phyloP scores from a whole-genome alignment of 2,797 vertebrate species.

The Liparis tanakae region DNA sequence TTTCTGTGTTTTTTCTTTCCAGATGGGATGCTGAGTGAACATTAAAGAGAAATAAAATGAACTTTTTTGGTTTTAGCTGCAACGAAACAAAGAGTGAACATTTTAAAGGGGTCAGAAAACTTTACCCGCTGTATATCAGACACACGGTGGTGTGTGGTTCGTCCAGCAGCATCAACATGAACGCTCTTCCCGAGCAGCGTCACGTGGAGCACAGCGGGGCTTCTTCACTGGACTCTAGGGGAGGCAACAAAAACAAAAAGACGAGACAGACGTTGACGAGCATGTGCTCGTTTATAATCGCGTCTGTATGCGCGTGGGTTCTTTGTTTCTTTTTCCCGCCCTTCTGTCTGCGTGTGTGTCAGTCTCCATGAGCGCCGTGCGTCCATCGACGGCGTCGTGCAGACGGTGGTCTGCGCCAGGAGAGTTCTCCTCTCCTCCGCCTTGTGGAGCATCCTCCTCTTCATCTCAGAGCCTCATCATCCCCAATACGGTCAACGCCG shows the following conservation, averaged over 20 bases:
- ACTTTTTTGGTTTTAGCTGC: too few species aligned
- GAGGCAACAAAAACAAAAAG: neutral
- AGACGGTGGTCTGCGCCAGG: conserved; percentile 55
- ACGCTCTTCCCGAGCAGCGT: conserved; percentile 25
- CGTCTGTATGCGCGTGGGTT: conserved; percentile 54
- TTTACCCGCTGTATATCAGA: too few species aligned
- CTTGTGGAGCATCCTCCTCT: conserved; percentile 54
- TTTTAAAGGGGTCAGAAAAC: too few species aligned
- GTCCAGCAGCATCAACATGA: too few species aligned
- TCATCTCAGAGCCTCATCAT: conserved; percentile 60
- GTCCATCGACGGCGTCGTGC: conserved; percentile 35
- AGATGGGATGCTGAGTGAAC: too few species aligned
- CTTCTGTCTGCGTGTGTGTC: conserved; percentile 58
- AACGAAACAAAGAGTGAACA: too few species aligned
- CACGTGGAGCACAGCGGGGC: conserved; percentile 37
- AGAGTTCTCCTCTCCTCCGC: conserved; percentile 67
- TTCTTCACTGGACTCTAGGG: conserved; percentile 33
- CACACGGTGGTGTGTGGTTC: too few species aligned
- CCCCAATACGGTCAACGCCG: conserved; percentile 70
- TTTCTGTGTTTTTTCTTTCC: too few species aligned
- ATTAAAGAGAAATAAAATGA: too few species aligned
- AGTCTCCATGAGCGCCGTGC: conserved; percentile 57
- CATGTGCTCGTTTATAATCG: conserved; percentile 47
- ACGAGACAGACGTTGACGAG: conserved; percentile 47
- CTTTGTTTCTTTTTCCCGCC: conserved; percentile 50